Evolutionary conservation across 2,888 invertebrate genomes (phyloP).

Genomic region (Galerucella pusilla): DNA sequence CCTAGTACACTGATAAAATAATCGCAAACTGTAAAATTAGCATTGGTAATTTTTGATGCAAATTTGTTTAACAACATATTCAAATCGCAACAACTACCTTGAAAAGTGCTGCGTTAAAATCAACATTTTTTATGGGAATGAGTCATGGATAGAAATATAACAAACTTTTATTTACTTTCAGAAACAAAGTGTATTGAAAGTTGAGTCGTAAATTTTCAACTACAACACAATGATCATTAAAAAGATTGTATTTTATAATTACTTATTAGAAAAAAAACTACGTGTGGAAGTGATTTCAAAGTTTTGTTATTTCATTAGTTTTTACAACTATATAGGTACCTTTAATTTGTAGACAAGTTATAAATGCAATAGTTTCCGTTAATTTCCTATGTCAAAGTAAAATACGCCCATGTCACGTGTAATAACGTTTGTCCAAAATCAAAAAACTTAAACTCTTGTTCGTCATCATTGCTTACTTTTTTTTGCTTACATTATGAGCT

Average conservation of each 20-base stretch:
- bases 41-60: constrained; percentile 7
- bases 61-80: constrained; percentile 10
- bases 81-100: constrained; percentile 4
- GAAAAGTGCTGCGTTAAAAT: constrained; percentile 5
- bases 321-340: background rate
- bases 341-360: background rate
- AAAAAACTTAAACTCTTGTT: no score
- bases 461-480: no score
- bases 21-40: constrained; percentile 8
- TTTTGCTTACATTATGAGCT: no score
- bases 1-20: background rate
- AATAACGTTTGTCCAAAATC: no score
- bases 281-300: background rate
- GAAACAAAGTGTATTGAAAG: constrained; percentile 8
- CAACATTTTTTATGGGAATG: constrained; percentile 13
- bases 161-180: constrained; percentile 17
- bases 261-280: background rate
- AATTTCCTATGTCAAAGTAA: no score
- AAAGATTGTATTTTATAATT: background rate
- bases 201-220: constrained; percentile 13
- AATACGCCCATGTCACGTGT: no score
- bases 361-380: no score
- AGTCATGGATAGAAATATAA: constrained; percentile 25
- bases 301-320: background rate
- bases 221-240: background rate